Conservation (phyloP, 2,888 invertebrate genomes). For the Exephanes ischioxanthus region DNA sequence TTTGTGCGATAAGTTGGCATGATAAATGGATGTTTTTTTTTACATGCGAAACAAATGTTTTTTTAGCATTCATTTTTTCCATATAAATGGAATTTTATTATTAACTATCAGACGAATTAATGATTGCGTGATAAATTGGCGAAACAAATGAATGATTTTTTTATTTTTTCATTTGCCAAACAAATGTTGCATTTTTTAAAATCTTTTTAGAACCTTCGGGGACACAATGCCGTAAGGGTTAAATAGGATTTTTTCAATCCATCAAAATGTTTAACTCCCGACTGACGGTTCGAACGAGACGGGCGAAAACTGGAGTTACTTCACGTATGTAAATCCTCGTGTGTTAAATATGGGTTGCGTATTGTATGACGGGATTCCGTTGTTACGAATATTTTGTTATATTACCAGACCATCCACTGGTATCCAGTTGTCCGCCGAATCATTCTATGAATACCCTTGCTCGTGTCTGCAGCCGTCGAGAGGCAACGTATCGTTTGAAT, state of each 20-base stretch:
- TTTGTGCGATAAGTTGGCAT: neutral
- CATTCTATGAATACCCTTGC: neutral
- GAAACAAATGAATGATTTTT: too few species aligned
- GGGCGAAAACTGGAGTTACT: neutral
- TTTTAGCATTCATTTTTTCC: neutral
- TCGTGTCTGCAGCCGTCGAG: neutral
- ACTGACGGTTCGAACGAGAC: constrained; percentile 1
- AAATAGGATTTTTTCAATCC: neutral
- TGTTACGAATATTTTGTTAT: constrained; percentile 13
- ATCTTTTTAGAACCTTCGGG: neutral
- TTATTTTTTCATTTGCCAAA: neutral
- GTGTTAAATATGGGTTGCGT: neutral
- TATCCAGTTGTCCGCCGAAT: constrained; percentile 3
- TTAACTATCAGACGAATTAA: too few species aligned
- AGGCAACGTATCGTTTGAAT: constrained; percentile 22
- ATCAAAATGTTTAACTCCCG: neutral
- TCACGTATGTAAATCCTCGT: neutral
- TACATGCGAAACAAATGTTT: neutral
- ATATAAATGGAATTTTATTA: neutral
- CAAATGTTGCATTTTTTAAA: neutral
- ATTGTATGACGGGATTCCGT: neutral
- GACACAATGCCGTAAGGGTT: neutral
- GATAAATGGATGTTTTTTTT: neutral
- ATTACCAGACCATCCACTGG: neutral
- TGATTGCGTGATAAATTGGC: too few species aligned